Percentiles rank a stretch among this genome's conserved stretches.
Evolutionary conservation across 2,888 invertebrate species (phyloP).

Genomic region (Drosophila meridiana): DNA sequence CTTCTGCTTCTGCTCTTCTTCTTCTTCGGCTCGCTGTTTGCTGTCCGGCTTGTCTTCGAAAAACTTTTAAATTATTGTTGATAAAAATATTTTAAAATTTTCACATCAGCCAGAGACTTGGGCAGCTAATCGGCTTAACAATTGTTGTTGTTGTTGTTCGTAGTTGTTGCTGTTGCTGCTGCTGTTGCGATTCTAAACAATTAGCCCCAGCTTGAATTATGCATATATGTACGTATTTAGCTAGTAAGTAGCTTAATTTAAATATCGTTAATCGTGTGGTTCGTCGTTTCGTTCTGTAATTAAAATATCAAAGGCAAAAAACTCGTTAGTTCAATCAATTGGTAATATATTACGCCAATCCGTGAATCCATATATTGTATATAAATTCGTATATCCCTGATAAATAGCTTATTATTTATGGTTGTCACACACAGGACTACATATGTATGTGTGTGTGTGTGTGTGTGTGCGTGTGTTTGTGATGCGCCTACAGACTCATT

Average conservation of each 20-base stretch:
- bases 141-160: slow-evolving; percentile 25
- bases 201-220: slow-evolving; percentile 58
- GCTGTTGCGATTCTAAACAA: slow-evolving; percentile 42
- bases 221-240: slow-evolving; percentile 16
- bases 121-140: slow-evolving; percentile 57
- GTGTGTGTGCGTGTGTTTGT: background rate
- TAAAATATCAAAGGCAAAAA: slow-evolving; percentile 35
- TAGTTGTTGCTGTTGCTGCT: slow-evolving; percentile 24
- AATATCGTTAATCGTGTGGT: slow-evolving; percentile 76
- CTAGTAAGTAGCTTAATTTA: slow-evolving; percentile 66
- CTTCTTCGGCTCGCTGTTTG: slow-evolving; percentile 30
- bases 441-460: background rate
- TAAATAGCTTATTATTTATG: slow-evolving; percentile 33
- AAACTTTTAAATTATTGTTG: slow-evolving; percentile 79
- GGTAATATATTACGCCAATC: slow-evolving; percentile 4
- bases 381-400: slow-evolving; percentile 5
- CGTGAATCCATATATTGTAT: background rate
- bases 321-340: slow-evolving; percentile 33
- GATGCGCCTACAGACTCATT: slow-evolving; percentile 38
- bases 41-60: slow-evolving; percentile 56
- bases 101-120: slow-evolving; percentile 14
- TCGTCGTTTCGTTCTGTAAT: slow-evolving; percentile 79
- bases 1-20: background rate
- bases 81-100: slow-evolving; percentile 73
- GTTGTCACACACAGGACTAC: slow-evolving; percentile 17